Percentiles rank a stretch among this genome's conserved stretches.
Conservation (phyloP, 2,113 vertebrate species). For the Grantiella picta region DNA sequence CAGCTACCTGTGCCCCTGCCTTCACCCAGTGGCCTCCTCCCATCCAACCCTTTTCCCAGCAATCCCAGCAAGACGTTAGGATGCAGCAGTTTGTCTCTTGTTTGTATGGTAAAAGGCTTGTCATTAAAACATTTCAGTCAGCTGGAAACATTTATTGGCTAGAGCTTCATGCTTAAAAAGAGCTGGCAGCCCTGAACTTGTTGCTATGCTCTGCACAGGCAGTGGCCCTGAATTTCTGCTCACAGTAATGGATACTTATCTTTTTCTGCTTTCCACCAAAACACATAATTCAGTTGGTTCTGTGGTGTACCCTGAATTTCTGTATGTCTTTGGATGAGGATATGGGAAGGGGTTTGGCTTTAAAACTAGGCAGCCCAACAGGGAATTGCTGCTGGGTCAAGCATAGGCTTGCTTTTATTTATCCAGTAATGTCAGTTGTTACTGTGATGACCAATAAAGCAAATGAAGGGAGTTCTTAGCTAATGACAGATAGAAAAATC, state of each 20-base stretch:
- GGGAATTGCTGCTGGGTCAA: background rate
- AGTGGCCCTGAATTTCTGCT: constrained; percentile 4
- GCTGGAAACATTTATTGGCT: constrained; percentile 25
- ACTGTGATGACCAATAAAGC: background rate
- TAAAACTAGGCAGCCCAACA: background rate
- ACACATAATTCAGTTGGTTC: background rate
- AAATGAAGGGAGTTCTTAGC: background rate
- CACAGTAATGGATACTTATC: background rate
- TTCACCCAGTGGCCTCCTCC: background rate
- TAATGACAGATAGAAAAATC: background rate
- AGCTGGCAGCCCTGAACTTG: background rate
- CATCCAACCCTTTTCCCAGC: background rate
- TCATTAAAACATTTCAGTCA: constrained; percentile 11
- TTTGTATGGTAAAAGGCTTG: background rate
- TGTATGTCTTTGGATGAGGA: background rate
- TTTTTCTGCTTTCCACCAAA: background rate
- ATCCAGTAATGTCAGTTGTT: background rate
- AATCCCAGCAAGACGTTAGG: background rate
- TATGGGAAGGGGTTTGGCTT: background rate
- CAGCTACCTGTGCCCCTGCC: accelerated
- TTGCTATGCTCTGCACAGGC: constrained; percentile 30
- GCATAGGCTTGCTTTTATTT: background rate
- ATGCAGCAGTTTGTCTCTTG: background rate
- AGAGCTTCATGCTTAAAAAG: background rate
- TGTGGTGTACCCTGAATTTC: background rate